Evolutionary conservation across 2,888 invertebrate species (phyloP), one percentile per base, ranked within the genome.

Genomic region (Iphiclides podalirius): DNA sequence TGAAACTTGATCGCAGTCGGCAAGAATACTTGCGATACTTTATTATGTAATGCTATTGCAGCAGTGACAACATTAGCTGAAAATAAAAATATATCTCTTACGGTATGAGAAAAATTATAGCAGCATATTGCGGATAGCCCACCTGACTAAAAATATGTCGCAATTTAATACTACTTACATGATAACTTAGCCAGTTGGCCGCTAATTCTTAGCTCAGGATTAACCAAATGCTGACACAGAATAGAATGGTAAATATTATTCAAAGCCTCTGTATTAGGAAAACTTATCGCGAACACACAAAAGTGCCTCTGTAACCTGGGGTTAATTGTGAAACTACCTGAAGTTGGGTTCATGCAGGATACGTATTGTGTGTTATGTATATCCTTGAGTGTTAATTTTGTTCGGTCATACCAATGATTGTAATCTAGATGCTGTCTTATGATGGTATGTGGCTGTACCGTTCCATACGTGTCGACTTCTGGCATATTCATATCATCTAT

Each of bases 401-500:
- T 94, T 28, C 98, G 90, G 71, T 98, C 87, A 17, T 88, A 92
- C 98, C 98, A 98, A 78, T 98, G 98, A 41, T 94, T 94, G 71
- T 98, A 98, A 78, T 98, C 98, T 67, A 98, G 87, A 84, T 98
- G 98, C 72, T 98, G 98, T 1, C 98, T 90, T 59, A 98, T 98
- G 46, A 98, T 84, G 0, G 98, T 98, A 72, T 98, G 98, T 0
- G 98, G 98, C 73, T 98, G 98, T 0, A 98, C 98, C 0, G 98
- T 98, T 6, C 97, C 98, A 67, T 98, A 98, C 26, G 91, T 57
- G 58, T 91, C 91, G 13, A 96, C 96, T 90, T 97, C 97, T 0
- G 98, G 98, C 98, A 98, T 98, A 72, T 98, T 98, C 94, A 98
- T 94, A 68, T 98, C 98, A 70, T 98, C 98, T 52, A 98, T 94